Evolutionary conservation across 1,140 invertebrate genomes (phyloP), one percentile per base, ranked within the genome.

Genomic region (Aphaenogaster floridana): DNA sequence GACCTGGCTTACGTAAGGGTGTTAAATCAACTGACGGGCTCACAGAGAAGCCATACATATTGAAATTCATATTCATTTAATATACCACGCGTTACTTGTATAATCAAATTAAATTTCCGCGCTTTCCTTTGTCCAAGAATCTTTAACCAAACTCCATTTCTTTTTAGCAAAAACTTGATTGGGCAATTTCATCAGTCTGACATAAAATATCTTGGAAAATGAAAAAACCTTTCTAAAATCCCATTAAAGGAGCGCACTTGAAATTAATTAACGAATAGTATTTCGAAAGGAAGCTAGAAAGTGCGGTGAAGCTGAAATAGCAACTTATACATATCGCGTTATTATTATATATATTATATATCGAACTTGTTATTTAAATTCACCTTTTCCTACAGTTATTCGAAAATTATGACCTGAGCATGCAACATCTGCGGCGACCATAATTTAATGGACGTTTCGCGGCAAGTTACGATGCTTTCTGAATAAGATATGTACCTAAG

Each of bases 381-480:
- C 78, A 54, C 48, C 48, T 57, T 57, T 69, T 45, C 13, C 52
- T 28, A 21, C 36, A 39, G 42, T 81, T 81, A 81, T 57, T 45
- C 39, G 50, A 81, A 71, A 81, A 81, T 81, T 71, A 71, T 71
- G 66, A 57, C 17, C 66, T 8, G 21, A 71, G 64, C 50, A 78
- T 45, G 83, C 50, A 78, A 86, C 83, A 86, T 81, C 64, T 81
- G 79, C 66, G 79, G 39, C 79, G 52, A 71, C 50, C 36, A 81
- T 81, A 81, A 81, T 81, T 81, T 81, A 81, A 81, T 81, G 39
- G 66, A 81, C 52, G 39, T 71, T 71, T 42, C 79, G 21, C 39
- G 79, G 66, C 79, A 71, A 81, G 64, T 81, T 81, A 71, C 79
- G 79, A 81, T 81, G 79, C 79, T 81, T 57, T 42, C 79, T 71